Evolutionary conservation across 1,140 invertebrate species (phyloP).

Genomic region (Cepaea nemoralis): DNA sequence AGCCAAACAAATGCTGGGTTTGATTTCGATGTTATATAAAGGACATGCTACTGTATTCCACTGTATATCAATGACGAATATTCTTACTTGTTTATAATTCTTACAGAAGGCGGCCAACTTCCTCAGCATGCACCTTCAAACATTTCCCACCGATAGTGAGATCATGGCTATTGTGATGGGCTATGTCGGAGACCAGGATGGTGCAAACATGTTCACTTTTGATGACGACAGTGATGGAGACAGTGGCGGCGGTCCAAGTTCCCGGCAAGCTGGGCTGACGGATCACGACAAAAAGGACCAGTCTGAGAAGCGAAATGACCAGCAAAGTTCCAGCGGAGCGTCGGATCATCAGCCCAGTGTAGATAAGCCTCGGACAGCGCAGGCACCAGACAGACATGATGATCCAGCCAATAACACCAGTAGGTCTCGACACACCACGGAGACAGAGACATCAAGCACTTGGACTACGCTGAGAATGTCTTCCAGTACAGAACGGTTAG

Average conservation of each 20-base stretch:
- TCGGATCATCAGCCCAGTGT: neutral
- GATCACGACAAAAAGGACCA: neutral
- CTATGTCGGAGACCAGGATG: slow-evolving; percentile 17
- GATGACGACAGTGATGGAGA: neutral
- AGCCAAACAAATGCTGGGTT: too few relatives aligned
- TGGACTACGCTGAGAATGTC: neutral
- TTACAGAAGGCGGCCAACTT: neutral
- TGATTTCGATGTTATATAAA: too few relatives aligned
- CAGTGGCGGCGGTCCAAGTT: neutral
- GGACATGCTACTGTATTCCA: too few relatives aligned
- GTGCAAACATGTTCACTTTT: neutral
- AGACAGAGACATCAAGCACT: neutral
- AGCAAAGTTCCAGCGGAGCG: neutral
- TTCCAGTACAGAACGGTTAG: neutral
- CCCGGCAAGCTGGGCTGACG: neutral
- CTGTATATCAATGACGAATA: too few relatives aligned
- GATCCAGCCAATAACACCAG: too few relatives aligned
- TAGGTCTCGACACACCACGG: neutral
- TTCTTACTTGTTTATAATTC: too few relatives aligned
- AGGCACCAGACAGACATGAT: neutral
- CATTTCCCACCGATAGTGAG: slow-evolving; percentile 11
- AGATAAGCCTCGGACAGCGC: neutral
- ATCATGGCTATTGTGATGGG: neutral
- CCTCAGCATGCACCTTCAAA: neutral
- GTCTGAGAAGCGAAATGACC: neutral